phyloP scores from a whole-genome alignment of 2,888 invertebrate genomes.

The Amphipoea lucens region DNA sequence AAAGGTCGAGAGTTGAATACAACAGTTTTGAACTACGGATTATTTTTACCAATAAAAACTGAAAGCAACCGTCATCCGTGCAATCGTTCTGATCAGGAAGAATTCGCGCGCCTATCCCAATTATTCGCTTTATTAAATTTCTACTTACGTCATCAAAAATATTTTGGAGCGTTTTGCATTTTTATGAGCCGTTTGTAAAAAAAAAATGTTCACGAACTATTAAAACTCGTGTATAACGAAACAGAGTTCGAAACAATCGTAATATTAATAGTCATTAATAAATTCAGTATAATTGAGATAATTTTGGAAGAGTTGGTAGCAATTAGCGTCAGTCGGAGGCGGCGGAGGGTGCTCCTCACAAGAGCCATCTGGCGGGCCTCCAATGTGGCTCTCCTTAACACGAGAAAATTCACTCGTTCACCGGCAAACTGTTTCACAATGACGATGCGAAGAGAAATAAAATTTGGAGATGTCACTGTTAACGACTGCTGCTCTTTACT shows the following conservation, averaged over 20 bases:
- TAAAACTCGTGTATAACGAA: conserved; percentile 37
- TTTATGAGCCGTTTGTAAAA: conserved; percentile 20
- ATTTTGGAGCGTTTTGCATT: conserved; percentile 18
- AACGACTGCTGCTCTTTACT: conserved; percentile 49
- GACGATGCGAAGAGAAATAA: conserved; percentile 63
- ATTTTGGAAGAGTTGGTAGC: conserved; percentile 87
- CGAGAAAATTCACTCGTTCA: conserved; percentile 77
- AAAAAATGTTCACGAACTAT: conserved; percentile 2
- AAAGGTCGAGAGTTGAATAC: conserved; percentile 38
- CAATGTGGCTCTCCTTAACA: conserved; percentile 84
- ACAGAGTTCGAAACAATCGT: conserved; percentile 50
- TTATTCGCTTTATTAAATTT: conserved; percentile 47
- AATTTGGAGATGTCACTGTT: conserved; percentile 63
- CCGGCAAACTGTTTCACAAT: conserved; percentile 74
- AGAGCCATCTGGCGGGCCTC: conserved; percentile 87
- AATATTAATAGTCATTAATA: conserved; percentile 75
- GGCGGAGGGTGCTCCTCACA: conserved; percentile 80
- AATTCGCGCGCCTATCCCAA: conserved; percentile 16
- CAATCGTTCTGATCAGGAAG: conserved; percentile 8
- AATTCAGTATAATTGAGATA: conserved; percentile 80
- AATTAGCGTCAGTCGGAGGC: conserved; percentile 86
- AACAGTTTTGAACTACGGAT: neutral
- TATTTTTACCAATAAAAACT: neutral
- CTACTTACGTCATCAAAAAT: conserved; percentile 20
- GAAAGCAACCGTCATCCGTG: neutral